These are phyloP conservation scores for Hiodon alosoides DNA, from an alignment of 2,113 vertebrate species.

Conservation along the genomic window DNA sequence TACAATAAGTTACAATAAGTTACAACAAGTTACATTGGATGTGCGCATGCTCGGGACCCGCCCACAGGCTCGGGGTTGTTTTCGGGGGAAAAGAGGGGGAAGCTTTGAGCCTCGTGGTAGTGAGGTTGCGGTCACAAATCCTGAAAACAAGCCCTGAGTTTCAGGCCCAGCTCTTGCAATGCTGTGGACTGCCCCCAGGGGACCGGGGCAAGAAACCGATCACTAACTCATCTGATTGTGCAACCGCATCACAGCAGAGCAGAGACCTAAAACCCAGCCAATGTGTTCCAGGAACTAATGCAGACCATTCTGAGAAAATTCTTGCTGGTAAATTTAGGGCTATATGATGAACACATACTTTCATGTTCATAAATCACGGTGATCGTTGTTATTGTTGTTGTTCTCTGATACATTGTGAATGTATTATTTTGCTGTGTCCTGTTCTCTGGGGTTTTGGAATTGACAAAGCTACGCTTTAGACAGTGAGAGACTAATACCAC, in stretches of 20 bases:
- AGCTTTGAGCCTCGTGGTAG: too few relatives aligned
- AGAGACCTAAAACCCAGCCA: slow-evolving; percentile 7
- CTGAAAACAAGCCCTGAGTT: slow-evolving; percentile 24
- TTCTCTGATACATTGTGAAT: too few relatives aligned
- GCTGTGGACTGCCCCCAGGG: slow-evolving; percentile 6
- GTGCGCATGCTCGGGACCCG: too few relatives aligned
- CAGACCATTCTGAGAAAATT: slow-evolving; percentile 16
- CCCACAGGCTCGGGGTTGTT: too few relatives aligned
- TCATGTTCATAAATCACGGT: not conserved
- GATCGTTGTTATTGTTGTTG: too few relatives aligned
- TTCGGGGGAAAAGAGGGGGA: too few relatives aligned
- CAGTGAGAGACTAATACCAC: not conserved
- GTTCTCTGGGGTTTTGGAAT: slow-evolving; percentile 8
- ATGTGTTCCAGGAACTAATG: slow-evolving; percentile 24
- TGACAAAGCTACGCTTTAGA: slow-evolving; percentile 14
- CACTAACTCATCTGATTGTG: slow-evolving; percentile 16
- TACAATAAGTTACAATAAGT: too few relatives aligned
- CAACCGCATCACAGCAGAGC: slow-evolving; percentile 29
- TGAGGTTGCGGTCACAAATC: not conserved
- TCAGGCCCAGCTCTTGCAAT: slow-evolving; percentile 36
- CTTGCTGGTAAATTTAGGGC: not conserved
- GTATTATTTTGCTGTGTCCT: slow-evolving; percentile 10
- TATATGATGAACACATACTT: slow-evolving; percentile 1
- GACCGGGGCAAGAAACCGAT: slow-evolving; percentile 8
- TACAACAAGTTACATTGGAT: too few relatives aligned